phyloP scores from a whole-genome alignment of 2,797 vertebrate genomes.

The Crocodylus rhombifer region DNA sequence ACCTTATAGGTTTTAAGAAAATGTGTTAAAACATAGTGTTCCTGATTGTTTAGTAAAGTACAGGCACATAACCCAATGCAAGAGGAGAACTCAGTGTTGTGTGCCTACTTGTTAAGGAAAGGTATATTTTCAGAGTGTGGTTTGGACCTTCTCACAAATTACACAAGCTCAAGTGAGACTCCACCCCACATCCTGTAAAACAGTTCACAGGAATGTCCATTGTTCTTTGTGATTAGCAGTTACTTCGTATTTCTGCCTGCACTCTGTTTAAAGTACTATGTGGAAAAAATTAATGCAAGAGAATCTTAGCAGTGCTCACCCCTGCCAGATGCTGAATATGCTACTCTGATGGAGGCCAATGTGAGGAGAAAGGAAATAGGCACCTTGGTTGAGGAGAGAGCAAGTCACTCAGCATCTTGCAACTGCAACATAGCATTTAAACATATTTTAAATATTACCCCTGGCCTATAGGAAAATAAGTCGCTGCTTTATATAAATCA shows the following conservation, averaged over 20 bases:
- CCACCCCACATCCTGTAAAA: slow-evolving; percentile 71
- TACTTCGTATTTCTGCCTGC: slow-evolving; percentile 30
- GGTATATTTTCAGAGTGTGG: slow-evolving; percentile 54
- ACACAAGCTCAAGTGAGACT: slow-evolving; percentile 59
- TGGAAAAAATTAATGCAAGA: slow-evolving; percentile 42
- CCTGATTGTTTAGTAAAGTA: not conserved
- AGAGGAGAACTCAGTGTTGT: not conserved
- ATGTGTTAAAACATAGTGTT: not conserved
- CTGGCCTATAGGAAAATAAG: not conserved
- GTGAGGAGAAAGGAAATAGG: not conserved
- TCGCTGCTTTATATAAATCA: accelerated
- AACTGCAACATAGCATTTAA: not conserved
- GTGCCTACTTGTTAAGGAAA: slow-evolving; percentile 43
- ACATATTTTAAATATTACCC: not conserved
- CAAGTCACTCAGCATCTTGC: not conserved
- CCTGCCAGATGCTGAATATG: slow-evolving; percentile 1
- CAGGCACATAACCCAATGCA: not conserved
- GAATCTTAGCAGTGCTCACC: slow-evolving; percentile 25
- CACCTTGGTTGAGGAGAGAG: not conserved
- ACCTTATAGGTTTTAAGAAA: not conserved
- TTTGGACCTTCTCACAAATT: slow-evolving; percentile 65
- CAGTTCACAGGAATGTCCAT: slow-evolving; percentile 64
- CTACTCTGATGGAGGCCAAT: not conserved
- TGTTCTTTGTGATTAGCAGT: slow-evolving; percentile 58
- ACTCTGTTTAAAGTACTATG: slow-evolving; percentile 1